phyloP scores from a whole-genome alignment of 1,140 invertebrate species.

The Brachionus rubens region DNA sequence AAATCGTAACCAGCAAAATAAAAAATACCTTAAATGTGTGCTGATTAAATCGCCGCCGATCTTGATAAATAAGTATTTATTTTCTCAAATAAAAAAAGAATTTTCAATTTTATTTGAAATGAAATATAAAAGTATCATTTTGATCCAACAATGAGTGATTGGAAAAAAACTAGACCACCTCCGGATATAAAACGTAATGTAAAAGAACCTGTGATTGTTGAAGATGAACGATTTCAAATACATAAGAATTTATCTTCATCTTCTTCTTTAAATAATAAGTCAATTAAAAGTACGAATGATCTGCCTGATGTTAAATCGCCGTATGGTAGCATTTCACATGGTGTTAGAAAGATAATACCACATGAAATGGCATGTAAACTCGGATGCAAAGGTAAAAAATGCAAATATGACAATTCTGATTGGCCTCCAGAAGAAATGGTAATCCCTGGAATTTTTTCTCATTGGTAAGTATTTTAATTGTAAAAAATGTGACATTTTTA shows the following conservation, averaged over 20 bases:
- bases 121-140: no score
- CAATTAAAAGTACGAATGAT: not conserved
- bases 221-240: not conserved
- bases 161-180: no score
- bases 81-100: no score
- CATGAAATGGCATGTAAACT: slow-evolving; percentile 44
- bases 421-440: slow-evolving; percentile 70
- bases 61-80: no score
- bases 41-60: no score
- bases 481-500: not conserved
- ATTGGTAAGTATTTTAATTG: slow-evolving; percentile 75
- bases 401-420: slow-evolving; percentile 73
- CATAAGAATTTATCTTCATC: slow-evolving; percentile 1
- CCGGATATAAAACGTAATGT: no score
- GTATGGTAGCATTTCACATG: slow-evolving; percentile 9
- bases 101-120: no score
- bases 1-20: no score
- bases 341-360: slow-evolving; percentile 12
- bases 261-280: not conserved
- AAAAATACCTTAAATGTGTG: no score
- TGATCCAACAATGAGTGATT: no score
- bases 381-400: slow-evolving; percentile 71
- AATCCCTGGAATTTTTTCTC: slow-evolving; percentile 74
- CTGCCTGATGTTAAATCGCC: slow-evolving; percentile 17
- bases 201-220: no score